Evolutionary conservation across 1,140 invertebrate genomes (phyloP), one percentile per base, ranked within the genome.

Genomic region (Drosophila insularis): DNA sequence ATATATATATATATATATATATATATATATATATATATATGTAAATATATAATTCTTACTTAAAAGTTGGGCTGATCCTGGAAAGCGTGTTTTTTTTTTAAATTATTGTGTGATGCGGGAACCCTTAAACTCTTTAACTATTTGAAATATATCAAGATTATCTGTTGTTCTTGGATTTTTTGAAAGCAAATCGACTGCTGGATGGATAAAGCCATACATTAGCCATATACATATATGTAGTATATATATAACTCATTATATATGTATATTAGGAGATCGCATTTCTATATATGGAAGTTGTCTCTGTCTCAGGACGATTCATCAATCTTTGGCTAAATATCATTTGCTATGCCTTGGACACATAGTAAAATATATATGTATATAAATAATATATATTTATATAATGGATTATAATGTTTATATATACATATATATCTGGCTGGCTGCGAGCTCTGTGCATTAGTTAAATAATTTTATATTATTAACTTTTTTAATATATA

Each of bases 41-140:
- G 63, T 82, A 74, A 74, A 74, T 81, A 78, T 81, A 78, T 43
- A 90, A 90, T 85, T 85, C 69, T 68, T 81, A 77, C 85, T 50
- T 11, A 8, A 46, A 17, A 46, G 14, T 46, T 46, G 43, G 7
- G 43, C 43, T 31, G 21, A 31, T 58, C 55, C 55, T 58, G 31
- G 55, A 35, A 31, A 58, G 55, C 55, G 55, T 58, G 55, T 58
- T 58, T 54, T 5, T 54, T 23, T 54, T 23, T 23, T 1, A 23
- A 23, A 23, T 21, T 23, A 23, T 31, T 58, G 27, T 54, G 54
- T 56, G 43, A 50, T 50, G 43, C 43, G 43, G 43, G 21, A 50
- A 50, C 43, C 43, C 43, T 50, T 8, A 21, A 37, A 37, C 43
- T 50, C 43, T 21, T 50, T 50, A 50, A 50, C 43, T 21, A 50